These are phyloP conservation scores for Caenorhabditis latens DNA, from an alignment of 1,140 invertebrate genomes.

Conservation along the genomic window DNA sequence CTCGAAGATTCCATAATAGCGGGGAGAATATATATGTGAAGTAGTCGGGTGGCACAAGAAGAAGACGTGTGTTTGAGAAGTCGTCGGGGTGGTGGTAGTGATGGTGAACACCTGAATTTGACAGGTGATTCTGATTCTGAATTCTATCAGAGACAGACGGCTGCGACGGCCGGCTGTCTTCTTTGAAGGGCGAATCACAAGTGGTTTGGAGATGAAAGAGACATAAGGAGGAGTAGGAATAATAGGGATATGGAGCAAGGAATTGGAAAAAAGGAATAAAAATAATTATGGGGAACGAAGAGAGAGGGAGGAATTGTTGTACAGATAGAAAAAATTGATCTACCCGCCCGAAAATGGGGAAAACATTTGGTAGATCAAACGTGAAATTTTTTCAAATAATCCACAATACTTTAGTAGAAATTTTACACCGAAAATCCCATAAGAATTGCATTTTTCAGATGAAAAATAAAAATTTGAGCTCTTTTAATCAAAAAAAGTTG, in stretches of 20 bases:
- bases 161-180: slow-evolving; percentile 6
- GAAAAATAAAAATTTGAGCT: too few species aligned
- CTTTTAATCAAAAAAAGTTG: too few species aligned
- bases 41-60: neutral
- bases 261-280: neutral
- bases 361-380: too few species aligned
- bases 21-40: neutral
- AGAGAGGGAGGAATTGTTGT: neutral
- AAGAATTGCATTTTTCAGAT: too few species aligned
- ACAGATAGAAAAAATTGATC: neutral
- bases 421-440: too few species aligned
- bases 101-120: slow-evolving; percentile 36
- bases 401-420: too few species aligned
- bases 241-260: neutral
- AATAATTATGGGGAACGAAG: too few species aligned
- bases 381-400: too few species aligned
- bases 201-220: neutral
- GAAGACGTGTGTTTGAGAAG: neutral
- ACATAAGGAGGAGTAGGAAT: neutral
- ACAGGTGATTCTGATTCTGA: slow-evolving; percentile 42
- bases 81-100: neutral
- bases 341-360: too few species aligned
- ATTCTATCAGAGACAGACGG: slow-evolving; percentile 39
- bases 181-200: neutral
- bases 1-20: neutral